These are phyloP conservation scores for Anolis carolinensis DNA, from an alignment of 2,113 vertebrate species.

Conservation along the genomic window DNA sequence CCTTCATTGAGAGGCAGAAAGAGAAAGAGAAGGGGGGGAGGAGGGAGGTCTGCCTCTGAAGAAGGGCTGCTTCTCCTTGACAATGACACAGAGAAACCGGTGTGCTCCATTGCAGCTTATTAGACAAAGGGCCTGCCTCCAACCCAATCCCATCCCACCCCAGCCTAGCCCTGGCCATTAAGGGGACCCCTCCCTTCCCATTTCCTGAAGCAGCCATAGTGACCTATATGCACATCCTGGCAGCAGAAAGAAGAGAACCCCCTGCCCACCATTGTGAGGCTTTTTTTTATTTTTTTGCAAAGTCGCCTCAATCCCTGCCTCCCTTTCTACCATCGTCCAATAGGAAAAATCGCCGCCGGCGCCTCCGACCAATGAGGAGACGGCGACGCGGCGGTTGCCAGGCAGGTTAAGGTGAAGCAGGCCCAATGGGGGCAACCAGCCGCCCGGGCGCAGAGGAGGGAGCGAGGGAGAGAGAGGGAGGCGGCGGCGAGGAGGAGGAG, in stretches of 20 bases:
- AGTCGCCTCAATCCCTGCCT: neutral
- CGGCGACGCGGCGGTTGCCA: slow-evolving; percentile 55
- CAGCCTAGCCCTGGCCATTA: too few relatives aligned
- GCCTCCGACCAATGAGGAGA: slow-evolving; percentile 55
- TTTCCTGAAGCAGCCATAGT: neutral
- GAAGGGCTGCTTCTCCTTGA: slow-evolving; percentile 12
- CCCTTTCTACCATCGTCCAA: slow-evolving; percentile 51
- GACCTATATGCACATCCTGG: neutral
- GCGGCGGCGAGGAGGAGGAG: neutral
- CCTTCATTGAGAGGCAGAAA: too few relatives aligned
- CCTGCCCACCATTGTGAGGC: neutral
- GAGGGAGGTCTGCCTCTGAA: neutral
- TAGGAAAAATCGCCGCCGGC: slow-evolving; percentile 58
- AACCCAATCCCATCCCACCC: neutral
- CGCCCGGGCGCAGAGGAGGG: neutral
- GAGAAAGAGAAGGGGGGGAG: too few relatives aligned
- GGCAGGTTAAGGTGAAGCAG: slow-evolving; percentile 43
- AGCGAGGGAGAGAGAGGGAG: slow-evolving; percentile 34
- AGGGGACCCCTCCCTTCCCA: neutral
- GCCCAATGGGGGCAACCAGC: slow-evolving; percentile 50
- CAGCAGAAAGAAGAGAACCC: neutral
- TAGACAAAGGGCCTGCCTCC: neutral
- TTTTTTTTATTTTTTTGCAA: neutral
- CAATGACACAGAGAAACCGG: slow-evolving; percentile 12
- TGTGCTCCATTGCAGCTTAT: too few relatives aligned